phyloP scores from a whole-genome alignment of 1,140 invertebrate genomes.

The Goniozus legneri region DNA sequence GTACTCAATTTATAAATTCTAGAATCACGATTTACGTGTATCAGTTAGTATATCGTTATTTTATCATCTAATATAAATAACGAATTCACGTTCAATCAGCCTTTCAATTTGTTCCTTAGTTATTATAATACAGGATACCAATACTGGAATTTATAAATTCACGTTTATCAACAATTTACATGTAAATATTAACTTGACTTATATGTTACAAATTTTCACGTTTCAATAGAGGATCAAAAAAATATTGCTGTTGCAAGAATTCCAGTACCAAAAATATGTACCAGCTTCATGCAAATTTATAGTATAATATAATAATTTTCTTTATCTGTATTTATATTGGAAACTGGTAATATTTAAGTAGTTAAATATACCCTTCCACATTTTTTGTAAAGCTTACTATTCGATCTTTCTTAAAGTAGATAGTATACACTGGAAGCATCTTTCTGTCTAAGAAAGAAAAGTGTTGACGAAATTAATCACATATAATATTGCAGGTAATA shows the following conservation, averaged over 20 bases:
- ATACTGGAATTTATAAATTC: slow-evolving; percentile 24
- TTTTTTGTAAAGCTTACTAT: slow-evolving; percentile 3
- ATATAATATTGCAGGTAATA: too few relatives aligned
- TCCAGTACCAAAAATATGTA: too few relatives aligned
- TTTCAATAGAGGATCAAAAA: too few relatives aligned
- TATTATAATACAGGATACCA: slow-evolving; percentile 12
- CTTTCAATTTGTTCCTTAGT: slow-evolving; percentile 30
- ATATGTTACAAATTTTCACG: too few relatives aligned
- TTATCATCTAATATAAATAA: slow-evolving; percentile 15
- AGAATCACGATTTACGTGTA: slow-evolving; percentile 2
- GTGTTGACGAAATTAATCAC: slow-evolving; percentile 23
- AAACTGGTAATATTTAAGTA: slow-evolving; percentile 33
- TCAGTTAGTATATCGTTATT: not conserved
- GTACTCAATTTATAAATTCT: too few relatives aligned
- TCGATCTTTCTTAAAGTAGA: slow-evolving; percentile 12
- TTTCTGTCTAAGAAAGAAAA: slow-evolving; percentile 42
- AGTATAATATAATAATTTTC: too few relatives aligned
- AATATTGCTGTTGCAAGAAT: too few relatives aligned
- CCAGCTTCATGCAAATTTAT: too few relatives aligned
- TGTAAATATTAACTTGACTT: too few relatives aligned
- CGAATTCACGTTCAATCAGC: slow-evolving; percentile 30
- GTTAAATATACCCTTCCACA: slow-evolving; percentile 34
- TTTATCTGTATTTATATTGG: slow-evolving; percentile 22
- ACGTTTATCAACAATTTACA: too few relatives aligned
- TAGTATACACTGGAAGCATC: slow-evolving; percentile 43